These are phyloP conservation scores for Sarcophaga rosellei DNA, from an alignment of 2,888 invertebrate species.

Conservation along the genomic window DNA sequence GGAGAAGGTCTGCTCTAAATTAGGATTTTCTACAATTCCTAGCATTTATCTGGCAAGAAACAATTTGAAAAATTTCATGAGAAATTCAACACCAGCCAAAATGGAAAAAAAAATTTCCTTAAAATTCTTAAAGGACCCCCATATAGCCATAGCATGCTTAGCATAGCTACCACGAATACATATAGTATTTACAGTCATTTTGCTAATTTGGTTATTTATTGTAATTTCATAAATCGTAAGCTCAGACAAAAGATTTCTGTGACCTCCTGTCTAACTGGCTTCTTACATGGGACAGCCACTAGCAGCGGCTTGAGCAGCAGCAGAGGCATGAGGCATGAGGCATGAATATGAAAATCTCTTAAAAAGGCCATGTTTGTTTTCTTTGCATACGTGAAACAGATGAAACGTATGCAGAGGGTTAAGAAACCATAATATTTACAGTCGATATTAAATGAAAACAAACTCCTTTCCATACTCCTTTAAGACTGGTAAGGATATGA, in stretches of 20 bases:
- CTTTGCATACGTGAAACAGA: slow-evolving; percentile 14
- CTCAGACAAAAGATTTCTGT: slow-evolving; percentile 75
- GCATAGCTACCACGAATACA: slow-evolving; percentile 5
- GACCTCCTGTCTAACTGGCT: slow-evolving; percentile 64
- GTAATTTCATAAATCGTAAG: slow-evolving; percentile 80
- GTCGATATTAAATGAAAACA: slow-evolving; percentile 16
- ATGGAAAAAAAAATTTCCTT: slow-evolving; percentile 37
- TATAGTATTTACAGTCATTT: slow-evolving; percentile 64
- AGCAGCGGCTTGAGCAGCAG: neutral
- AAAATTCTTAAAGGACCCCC: slow-evolving; percentile 5
- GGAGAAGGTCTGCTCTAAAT: slow-evolving; percentile 43
- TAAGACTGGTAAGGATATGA: neutral
- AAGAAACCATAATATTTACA: slow-evolving; percentile 58
- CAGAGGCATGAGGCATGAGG: neutral
- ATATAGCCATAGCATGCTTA: neutral
- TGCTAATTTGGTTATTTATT: slow-evolving; percentile 75
- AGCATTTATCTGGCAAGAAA: slow-evolving; percentile 20
- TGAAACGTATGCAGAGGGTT: slow-evolving; percentile 49
- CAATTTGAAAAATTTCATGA: slow-evolving; percentile 55
- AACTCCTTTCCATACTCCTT: neutral
- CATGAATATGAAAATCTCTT: slow-evolving; percentile 47
- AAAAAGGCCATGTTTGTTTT: slow-evolving; percentile 40
- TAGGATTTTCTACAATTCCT: slow-evolving; percentile 24
- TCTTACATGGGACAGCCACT: slow-evolving; percentile 27
- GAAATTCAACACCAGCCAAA: slow-evolving; percentile 68